Percentiles rank a stretch among this genome's conserved stretches.
phyloP scores from a whole-genome alignment of 1,140 invertebrate genomes.

The Nasonia vitripennis region DNA sequence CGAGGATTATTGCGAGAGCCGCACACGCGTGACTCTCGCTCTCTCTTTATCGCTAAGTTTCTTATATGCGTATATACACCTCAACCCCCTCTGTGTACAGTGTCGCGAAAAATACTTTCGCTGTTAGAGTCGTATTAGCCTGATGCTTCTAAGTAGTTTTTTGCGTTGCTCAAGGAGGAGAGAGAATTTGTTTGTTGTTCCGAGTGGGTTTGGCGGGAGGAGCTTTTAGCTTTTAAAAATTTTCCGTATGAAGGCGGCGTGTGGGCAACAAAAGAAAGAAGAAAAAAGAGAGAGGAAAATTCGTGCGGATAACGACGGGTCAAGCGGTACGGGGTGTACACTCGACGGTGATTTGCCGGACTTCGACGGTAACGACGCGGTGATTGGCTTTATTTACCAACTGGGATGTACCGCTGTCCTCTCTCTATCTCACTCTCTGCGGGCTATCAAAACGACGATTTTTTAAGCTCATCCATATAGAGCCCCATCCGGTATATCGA shows the following conservation, averaged over 20 bases:
- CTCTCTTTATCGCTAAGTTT: constrained; percentile 26
- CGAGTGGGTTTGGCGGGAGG: neutral
- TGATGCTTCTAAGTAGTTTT: too few species aligned
- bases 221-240: constrained; percentile 1
- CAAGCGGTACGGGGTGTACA: neutral
- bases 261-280: neutral
- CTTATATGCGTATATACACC: neutral
- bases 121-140: neutral
- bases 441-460: constrained; percentile 56
- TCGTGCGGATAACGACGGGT: neutral
- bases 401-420: constrained; percentile 37
- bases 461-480: constrained; percentile 56
- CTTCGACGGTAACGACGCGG: constrained; percentile 59
- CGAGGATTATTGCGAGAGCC: constrained; percentile 55
- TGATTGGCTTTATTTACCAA: constrained; percentile 65
- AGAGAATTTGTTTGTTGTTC: neutral
- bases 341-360: constrained; percentile 29
- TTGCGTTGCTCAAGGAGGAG: too few species aligned
- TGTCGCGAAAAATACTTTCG: neutral
- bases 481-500: neutral
- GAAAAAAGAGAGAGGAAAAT: neutral
- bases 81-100: neutral
- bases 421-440: neutral
- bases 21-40: constrained; percentile 23
- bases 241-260: neutral